A percentile compares a stretch with the other conserved stretches of the same genome.
Conservation (phyloP, 1,140 invertebrate species). For the Macrobrachium rosenbergii region DNA sequence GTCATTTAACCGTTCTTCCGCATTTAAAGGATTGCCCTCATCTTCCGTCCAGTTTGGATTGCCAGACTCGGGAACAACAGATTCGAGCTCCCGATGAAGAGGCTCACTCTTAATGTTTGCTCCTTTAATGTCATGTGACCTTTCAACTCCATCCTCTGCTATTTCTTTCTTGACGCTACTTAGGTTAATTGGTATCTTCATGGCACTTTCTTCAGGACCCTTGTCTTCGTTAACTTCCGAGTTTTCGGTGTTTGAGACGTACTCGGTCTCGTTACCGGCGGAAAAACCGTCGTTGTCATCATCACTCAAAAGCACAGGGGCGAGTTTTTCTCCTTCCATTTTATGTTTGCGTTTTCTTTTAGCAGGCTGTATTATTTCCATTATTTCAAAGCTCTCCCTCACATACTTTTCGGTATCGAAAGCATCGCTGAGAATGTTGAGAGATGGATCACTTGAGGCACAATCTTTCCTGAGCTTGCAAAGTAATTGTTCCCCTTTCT, state of each 20-base stretch:
- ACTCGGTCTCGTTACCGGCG: too few species aligned
- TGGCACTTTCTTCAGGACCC: background rate
- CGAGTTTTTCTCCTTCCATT: slow-evolving; percentile 36
- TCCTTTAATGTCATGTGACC: too few species aligned
- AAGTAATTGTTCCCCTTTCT: too few species aligned
- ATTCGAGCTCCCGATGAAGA: too few species aligned
- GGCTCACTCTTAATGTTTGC: too few species aligned
- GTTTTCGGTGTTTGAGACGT: too few species aligned
- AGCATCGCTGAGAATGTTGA: slow-evolving; percentile 19
- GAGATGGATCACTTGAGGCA: too few species aligned
- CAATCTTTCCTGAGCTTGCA: too few species aligned
- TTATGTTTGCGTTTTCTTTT: slow-evolving; percentile 35
- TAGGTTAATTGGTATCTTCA: background rate
- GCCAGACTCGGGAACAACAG: too few species aligned
- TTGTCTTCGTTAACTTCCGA: background rate
- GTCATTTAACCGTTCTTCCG: too few species aligned
- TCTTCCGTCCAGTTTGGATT: too few species aligned
- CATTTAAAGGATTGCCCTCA: too few species aligned
- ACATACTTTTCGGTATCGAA: slow-evolving; percentile 44
- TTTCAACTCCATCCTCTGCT: background rate
- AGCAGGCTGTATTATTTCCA: slow-evolving; percentile 39
- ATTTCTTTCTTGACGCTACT: background rate
- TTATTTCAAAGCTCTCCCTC: slow-evolving; percentile 50
- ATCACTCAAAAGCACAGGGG: slow-evolving; percentile 30
- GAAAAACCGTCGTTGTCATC: background rate